Evolutionary conservation across 2,888 invertebrate species (phyloP), one percentile per base, ranked within the genome.

Genomic region (Neuroscelio doddi): DNA sequence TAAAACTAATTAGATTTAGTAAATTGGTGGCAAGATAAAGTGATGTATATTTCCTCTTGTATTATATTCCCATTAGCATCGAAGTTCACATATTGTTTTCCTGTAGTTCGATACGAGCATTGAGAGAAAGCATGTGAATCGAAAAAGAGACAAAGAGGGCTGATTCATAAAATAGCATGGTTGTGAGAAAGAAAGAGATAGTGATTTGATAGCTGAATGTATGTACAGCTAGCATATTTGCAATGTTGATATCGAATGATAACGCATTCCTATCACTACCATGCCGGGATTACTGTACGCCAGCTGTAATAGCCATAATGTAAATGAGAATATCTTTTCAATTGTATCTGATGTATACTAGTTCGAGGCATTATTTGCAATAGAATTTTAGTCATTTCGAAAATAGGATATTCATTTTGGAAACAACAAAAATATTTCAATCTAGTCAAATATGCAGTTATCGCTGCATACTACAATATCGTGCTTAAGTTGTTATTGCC

Each of bases 201-300:
- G 58, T 38, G 50, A 63, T 52, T 53, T 70, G 62, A 70, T 46
- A 59, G 42, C 47, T 26, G 36, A 12, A 45, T 70, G 64, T 72
- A 69, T 70, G 69, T 68, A 53, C 50, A 59, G 56, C 68, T 53
- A 62, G 57, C 70, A 65, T 73, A 77, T 78, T 77, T 76, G 77
- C 77, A 76, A 77, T 78, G 72, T 75, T 76, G 77, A 78, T 78
- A 77, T 73, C 70, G 64, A 69, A 70, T 76, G 78, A 79, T 78
- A 77, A 76, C 74, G 70, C 77, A 78, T 77, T 74, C 76, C 77
- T 74, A 76, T 76, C 75, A 68, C 71, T 69, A 39, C 52, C 52
- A 44, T 41, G 49, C 62, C 58, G 63, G 59, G 68, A 70, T 68
- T 71, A 64, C 70, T 68, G 68, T 69, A 68, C 64, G 46, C 64